A percentile compares a stretch with the other conserved stretches of the same genome.
Evolutionary conservation across 2,113 vertebrate genomes (phyloP).

Genomic region (Hirundichthys speculiger): DNA sequence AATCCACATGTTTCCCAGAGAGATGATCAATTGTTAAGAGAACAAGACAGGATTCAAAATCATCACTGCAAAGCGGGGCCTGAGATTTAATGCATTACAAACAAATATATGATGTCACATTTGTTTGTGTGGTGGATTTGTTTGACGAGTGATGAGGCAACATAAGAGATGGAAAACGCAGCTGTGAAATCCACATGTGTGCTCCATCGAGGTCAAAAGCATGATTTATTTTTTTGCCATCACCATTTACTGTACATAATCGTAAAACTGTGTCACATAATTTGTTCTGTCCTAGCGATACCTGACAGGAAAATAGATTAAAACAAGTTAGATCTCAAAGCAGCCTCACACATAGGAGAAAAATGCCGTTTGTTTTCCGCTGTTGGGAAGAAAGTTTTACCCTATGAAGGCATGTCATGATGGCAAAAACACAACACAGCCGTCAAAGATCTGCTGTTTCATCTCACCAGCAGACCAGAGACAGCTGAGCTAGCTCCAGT

Average conservation of each 20-base stretch:
- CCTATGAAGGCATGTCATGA: constrained; percentile 32
- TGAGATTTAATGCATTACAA: constrained; percentile 49
- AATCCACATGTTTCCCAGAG: constrained; percentile 61
- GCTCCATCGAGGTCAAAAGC: constrained; percentile 16
- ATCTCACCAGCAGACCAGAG: constrained; percentile 4
- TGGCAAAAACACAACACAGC: constrained; percentile 8
- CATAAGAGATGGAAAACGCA: constrained; percentile 14
- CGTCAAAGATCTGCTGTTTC: constrained; percentile 58
- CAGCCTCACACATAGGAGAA: not conserved
- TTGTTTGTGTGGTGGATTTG: constrained; percentile 46
- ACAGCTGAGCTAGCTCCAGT: no score
- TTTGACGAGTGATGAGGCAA: constrained; percentile 38
- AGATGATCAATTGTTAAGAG: constrained; percentile 50
- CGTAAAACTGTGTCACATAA: no score
- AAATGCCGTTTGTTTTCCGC: not conserved
- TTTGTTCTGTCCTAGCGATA: no score
- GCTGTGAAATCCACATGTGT: no score
- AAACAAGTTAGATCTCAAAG: not conserved
- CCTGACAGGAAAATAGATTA: no score
- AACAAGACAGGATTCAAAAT: constrained; percentile 43
- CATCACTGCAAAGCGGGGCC: constrained; percentile 20
- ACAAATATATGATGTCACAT: constrained; percentile 41
- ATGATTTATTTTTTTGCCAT: constrained; percentile 4
- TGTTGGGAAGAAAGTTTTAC: constrained; percentile 16
- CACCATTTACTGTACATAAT: not conserved